phyloP scores from a whole-genome alignment of 2,113 vertebrate species.

The Bolborhynchus lineola region DNA sequence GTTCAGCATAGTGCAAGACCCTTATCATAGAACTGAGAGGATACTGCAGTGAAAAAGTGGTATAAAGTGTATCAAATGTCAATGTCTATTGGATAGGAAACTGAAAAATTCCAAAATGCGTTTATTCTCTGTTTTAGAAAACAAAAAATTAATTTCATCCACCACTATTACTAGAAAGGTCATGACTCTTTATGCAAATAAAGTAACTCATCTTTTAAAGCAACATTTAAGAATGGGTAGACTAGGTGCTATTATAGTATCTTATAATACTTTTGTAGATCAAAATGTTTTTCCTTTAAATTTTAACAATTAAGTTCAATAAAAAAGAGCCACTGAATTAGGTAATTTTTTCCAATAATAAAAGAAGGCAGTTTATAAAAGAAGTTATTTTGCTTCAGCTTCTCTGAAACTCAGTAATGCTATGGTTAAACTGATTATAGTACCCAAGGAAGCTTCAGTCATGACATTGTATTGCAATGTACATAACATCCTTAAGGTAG shows the following conservation, averaged over 20 bases:
- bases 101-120: background rate
- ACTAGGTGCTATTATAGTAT: background rate
- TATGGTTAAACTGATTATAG: background rate
- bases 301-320: background rate
- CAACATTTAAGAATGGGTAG: background rate
- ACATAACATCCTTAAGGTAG: background rate
- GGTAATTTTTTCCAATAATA: background rate
- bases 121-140: background rate
- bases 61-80: background rate
- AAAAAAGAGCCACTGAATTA: background rate
- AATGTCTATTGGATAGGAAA: background rate
- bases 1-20: background rate
- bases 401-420: background rate
- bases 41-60: background rate
- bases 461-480: background rate
- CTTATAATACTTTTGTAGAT: background rate
- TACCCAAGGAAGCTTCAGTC: background rate
- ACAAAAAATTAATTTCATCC: background rate
- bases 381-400: background rate
- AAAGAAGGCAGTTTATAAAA: background rate
- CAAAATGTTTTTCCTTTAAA: background rate
- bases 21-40: background rate
- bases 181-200: background rate
- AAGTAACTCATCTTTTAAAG: background rate
- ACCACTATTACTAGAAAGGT: background rate